Conservation (phyloP, 2,113 vertebrate species). For the Ceyx melanurus region DNA sequence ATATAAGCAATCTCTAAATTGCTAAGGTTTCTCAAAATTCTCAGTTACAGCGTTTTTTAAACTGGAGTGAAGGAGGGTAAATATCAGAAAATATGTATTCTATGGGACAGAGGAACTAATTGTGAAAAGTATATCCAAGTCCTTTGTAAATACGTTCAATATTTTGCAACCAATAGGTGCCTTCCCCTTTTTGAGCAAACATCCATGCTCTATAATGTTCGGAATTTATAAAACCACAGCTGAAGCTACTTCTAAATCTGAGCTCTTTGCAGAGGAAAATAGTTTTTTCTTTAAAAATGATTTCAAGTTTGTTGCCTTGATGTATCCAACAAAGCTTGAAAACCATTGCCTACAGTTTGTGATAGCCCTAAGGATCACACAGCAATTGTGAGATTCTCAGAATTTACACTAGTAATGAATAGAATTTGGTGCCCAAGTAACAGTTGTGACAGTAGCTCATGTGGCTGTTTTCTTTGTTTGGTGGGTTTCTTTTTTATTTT, state of each 20-base stretch:
- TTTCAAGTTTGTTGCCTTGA: background rate
- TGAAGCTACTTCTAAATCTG: background rate
- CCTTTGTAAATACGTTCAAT: background rate
- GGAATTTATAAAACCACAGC: background rate
- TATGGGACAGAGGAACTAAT: background rate
- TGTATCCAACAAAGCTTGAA: background rate
- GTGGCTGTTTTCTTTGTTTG: rapidly evolving
- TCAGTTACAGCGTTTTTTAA: background rate
- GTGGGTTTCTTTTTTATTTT: background rate
- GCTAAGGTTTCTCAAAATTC: background rate
- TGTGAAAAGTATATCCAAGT: background rate
- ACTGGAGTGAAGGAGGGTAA: background rate
- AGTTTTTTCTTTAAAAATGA: background rate
- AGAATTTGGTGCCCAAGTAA: background rate
- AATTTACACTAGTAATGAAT: background rate
- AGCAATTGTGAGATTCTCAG: background rate
- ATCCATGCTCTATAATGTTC: background rate
- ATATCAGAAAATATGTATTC: background rate
- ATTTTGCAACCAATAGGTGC: background rate
- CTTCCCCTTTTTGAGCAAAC: background rate
- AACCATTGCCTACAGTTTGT: background rate
- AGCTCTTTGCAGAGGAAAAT: background rate
- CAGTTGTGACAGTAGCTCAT: background rate
- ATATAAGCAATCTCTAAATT: background rate
- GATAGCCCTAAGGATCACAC: background rate